Conservation (phyloP, 2,888 invertebrate genomes). For the Ceramica pisi region DNA sequence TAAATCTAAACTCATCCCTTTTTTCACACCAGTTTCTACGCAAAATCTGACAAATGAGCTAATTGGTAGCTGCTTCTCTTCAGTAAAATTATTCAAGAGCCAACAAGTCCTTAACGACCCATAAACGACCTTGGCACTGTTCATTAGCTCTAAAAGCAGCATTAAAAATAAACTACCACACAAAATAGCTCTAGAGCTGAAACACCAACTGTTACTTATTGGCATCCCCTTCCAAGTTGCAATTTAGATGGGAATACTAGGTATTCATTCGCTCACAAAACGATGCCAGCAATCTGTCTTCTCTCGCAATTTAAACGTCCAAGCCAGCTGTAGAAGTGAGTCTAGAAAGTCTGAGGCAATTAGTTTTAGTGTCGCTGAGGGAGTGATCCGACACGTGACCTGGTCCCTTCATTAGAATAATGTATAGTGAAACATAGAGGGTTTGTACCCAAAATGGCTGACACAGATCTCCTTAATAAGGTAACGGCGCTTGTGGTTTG, state of each 20-base stretch:
- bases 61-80: neutral
- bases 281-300: slow-evolving; percentile 34
- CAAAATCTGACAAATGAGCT: neutral
- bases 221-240: slow-evolving; percentile 14
- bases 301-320: slow-evolving; percentile 40
- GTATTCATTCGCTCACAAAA: slow-evolving; percentile 16
- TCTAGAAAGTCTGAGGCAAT: slow-evolving; percentile 34
- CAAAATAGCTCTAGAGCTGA: neutral
- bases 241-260: slow-evolving; percentile 35
- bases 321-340: slow-evolving; percentile 20
- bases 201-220: slow-evolving; percentile 29
- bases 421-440: slow-evolving; percentile 1
- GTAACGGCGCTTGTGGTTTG: neutral
- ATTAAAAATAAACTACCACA: neutral
- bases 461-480: neutral
- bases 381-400: slow-evolving; percentile 35
- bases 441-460: slow-evolving; percentile 4
- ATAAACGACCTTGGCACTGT: neutral
- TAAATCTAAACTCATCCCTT: neutral
- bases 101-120: neutral
- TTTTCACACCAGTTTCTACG: neutral
- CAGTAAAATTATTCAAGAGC: neutral
- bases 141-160: neutral
- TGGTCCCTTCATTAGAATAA: slow-evolving; percentile 32
- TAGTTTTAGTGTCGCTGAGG: slow-evolving; percentile 46